Base-by-base conservation (phyloP, 2,888 invertebrate genomes). In the Epinotia ramella region DNA sequence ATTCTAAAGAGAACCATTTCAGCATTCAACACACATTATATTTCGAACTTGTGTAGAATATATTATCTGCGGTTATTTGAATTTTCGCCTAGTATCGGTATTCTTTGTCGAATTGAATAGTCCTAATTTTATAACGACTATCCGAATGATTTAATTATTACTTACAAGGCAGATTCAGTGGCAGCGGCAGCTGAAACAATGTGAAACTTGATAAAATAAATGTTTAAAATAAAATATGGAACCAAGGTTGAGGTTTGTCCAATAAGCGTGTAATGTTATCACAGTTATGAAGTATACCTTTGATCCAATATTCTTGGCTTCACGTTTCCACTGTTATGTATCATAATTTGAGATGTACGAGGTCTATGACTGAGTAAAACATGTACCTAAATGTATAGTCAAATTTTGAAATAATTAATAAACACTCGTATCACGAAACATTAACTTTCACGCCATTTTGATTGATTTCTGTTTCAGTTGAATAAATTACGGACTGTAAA, bases 1-100 rank as follows among this genome's bases (percentile, higher is more conserved):
- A 86, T 84, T 83, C 79, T 83, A 84, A 82, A 84, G 71, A 74
- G 78, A 81, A 80, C 78, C 79, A 79, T 77, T 76, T 75, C 78
- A 70, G 78, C 73, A 78, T 79, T 78, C 78, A 79, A 73, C 78
- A 80, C 77, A 78, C 78, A 78, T 80, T 78, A 77, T 76, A 77
- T 79, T 77, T 65, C 77, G 76, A 77, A 71, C 71, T 79, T 79
- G 79, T 78, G 77, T 73, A 72, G 60, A 82, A 79, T 68, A 77
- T 80, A 79, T 79, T 80, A 79, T 79, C 77, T 77, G 78, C 4
- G 60, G 64, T 71, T 68, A 77, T 79, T 79, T 77, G 73, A 79
- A 79, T 78, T 74, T 69, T 53, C 72, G 49, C 18, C 49, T 20
- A 40, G 33, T 71, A 20, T 18, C 18, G 62, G 63, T 9, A 62